These are phyloP conservation scores for Polypedilum pembai DNA, from an alignment of 1,140 invertebrate species.

Conservation along the genomic window DNA sequence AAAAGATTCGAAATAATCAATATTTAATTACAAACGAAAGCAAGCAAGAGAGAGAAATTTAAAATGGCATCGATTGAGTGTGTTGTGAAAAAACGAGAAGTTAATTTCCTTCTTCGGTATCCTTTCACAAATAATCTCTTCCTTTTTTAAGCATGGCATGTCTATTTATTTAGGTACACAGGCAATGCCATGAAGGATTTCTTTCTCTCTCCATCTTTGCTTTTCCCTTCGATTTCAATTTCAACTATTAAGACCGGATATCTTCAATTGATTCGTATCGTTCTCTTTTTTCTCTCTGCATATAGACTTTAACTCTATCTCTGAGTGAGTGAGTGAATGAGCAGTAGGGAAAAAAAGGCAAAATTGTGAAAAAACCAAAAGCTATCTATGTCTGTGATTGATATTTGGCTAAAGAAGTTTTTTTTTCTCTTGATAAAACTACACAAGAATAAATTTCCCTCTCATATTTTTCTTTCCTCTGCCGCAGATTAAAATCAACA, in stretches of 20 bases:
- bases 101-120: slow-evolving; percentile 26
- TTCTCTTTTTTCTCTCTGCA: background rate
- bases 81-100: slow-evolving; percentile 14
- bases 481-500: background rate
- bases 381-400: background rate
- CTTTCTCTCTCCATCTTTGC: background rate
- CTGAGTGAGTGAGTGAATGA: background rate
- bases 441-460: background rate
- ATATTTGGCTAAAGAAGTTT: background rate
- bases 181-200: background rate
- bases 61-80: background rate
- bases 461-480: background rate
- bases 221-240: background rate
- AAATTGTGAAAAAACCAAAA: background rate
- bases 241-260: slow-evolving; percentile 24
- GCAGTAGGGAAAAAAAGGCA: background rate
- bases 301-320: background rate
- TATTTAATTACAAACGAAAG: background rate
- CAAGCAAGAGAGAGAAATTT: background rate
- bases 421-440: background rate
- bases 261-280: slow-evolving; percentile 20
- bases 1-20: slow-evolving; percentile 11
- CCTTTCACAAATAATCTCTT: slow-evolving; percentile 23
- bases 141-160: slow-evolving; percentile 1
- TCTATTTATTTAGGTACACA: slow-evolving; percentile 26